These are phyloP conservation scores for Spodoptera picta DNA, from an alignment of 2,888 invertebrate species.

Conservation along the genomic window DNA sequence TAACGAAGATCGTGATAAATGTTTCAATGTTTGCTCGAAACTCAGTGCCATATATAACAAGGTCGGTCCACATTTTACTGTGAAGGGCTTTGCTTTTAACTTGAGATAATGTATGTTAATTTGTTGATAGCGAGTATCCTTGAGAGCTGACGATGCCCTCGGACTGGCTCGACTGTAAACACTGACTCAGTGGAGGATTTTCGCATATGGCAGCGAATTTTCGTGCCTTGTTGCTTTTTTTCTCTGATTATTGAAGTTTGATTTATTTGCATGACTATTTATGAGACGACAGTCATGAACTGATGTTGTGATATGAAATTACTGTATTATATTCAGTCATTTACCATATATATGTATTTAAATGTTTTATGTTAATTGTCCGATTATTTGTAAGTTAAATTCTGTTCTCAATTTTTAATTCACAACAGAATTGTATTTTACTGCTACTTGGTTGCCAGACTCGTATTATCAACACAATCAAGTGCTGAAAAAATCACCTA, in stretches of 20 bases:
- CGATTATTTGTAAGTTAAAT: no score
- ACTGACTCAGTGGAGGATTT: constrained; percentile 50
- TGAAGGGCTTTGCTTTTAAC: constrained; percentile 69
- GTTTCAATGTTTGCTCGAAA: constrained; percentile 12
- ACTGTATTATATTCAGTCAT: no score
- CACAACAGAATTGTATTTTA: no score
- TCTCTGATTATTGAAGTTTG: constrained; percentile 28
- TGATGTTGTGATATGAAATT: no score
- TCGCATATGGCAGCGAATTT: constrained; percentile 35
- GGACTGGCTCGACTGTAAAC: constrained; percentile 36
- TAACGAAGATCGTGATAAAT: constrained; percentile 7
- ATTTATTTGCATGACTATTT: not conserved
- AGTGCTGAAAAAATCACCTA: no score
- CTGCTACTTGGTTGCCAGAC: no score
- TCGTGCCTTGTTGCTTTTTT: constrained; percentile 22
- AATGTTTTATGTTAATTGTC: no score
- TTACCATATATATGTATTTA: no score
- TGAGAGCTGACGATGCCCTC: constrained; percentile 44
- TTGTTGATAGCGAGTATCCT: constrained; percentile 63
- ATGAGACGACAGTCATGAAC: no score
- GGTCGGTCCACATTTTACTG: constrained; percentile 41
- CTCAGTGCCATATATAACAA: constrained; percentile 15
- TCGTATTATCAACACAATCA: no score
- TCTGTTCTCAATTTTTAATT: no score
- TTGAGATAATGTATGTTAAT: constrained; percentile 68